These are phyloP conservation scores for Procambarus clarkii DNA, from an alignment of 1,140 invertebrate species.

Conservation along the genomic window DNA sequence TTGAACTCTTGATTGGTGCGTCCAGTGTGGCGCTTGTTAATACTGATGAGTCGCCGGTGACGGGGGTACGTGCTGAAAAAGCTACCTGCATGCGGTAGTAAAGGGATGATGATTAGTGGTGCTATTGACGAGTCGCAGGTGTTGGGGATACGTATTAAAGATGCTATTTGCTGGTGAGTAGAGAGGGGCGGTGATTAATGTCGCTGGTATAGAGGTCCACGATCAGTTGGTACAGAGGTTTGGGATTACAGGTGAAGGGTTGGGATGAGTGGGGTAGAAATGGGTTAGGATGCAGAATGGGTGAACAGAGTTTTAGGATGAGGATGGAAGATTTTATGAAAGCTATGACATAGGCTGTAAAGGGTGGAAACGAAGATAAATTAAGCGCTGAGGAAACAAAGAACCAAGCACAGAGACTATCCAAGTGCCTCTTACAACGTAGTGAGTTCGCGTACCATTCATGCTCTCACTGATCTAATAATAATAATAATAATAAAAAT, in stretches of 20 bases:
- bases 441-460: too few relatives aligned
- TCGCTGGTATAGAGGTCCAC: not conserved
- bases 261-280: not conserved
- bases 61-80: slow-evolving; percentile 77
- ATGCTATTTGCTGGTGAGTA: not conserved
- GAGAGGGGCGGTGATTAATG: not conserved
- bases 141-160: too few relatives aligned
- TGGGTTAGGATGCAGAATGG: not conserved
- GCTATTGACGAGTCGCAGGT: too few relatives aligned
- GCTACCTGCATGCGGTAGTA: slow-evolving; percentile 73
- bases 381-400: too few relatives aligned
- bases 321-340: not conserved
- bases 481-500: too few relatives aligned
- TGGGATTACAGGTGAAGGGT: not conserved
- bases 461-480: too few relatives aligned
- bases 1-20: slow-evolving; percentile 78
- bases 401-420: too few relatives aligned
- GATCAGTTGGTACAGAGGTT: too few relatives aligned
- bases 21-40: slow-evolving; percentile 78
- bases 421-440: too few relatives aligned
- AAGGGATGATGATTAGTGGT: not conserved
- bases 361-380: too few relatives aligned
- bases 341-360: too few relatives aligned
- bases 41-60: slow-evolving; percentile 77
- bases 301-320: not conserved